Percentiles rank a stretch among this genome's conserved stretches.
phyloP scores from a whole-genome alignment of 2,113 vertebrate species.

The Harpagus bidentatus region DNA sequence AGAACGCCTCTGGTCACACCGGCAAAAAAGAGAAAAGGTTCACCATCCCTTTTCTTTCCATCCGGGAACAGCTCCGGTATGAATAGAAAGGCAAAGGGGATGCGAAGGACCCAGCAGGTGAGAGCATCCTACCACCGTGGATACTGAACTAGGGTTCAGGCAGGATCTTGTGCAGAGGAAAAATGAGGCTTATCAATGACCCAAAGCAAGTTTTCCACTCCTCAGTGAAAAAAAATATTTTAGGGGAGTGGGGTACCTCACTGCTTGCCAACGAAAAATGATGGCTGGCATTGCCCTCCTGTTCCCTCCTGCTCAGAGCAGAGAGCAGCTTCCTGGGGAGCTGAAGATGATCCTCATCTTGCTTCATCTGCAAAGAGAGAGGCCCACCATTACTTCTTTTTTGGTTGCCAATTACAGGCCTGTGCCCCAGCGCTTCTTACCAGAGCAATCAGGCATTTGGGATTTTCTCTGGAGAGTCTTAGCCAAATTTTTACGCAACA shows the following conservation, averaged over 20 bases:
- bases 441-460: background rate
- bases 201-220: background rate
- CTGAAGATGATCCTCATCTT: background rate
- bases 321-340: background rate
- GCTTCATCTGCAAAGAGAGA: background rate
- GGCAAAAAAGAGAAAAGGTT: background rate
- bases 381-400: background rate
- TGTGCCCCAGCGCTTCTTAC: background rate
- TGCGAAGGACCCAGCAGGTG: background rate
- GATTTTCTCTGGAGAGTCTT: background rate
- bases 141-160: background rate
- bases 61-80: background rate
- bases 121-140: background rate
- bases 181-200: background rate
- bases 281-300: background rate
- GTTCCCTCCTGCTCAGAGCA: background rate
- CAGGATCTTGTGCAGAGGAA: background rate
- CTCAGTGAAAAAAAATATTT: background rate
- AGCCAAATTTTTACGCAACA: constrained; percentile 31
- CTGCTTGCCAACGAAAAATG: background rate
- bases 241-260: background rate
- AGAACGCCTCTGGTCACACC: background rate
- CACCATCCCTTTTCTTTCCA: background rate
- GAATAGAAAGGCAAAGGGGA: background rate
- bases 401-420: accelerated